These are phyloP conservation scores for Clytia hemisphaerica DNA, from an alignment of 30 jellyfish, hydroid and myxozoan genomes.

Conservation along the genomic window DNA sequence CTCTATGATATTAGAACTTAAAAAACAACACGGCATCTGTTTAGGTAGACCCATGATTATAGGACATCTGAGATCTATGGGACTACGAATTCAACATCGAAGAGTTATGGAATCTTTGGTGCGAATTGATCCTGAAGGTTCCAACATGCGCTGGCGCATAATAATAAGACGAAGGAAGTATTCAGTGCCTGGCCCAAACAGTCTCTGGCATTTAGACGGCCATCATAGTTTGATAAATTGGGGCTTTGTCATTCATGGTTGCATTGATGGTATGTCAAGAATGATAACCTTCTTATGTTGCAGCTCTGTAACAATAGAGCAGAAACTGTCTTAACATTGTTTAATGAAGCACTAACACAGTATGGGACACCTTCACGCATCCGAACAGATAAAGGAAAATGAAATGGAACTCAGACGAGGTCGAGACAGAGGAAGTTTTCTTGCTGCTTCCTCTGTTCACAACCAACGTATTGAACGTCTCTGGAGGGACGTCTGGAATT, in stretches of 20 bases:
- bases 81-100: conserved; percentile 24
- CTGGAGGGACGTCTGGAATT: conserved; percentile 30
- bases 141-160: conserved; percentile 30
- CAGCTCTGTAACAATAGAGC: conserved; percentile 36
- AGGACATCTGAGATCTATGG: conserved; percentile 22
- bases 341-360: conserved; percentile 10
- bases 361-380: conserved; percentile 20
- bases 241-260: conserved; percentile 61
- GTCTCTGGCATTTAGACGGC: conserved; percentile 54
- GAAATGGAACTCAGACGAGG: conserved; percentile 38
- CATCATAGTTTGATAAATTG: conserved; percentile 49
- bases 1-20: neutral
- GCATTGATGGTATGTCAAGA: conserved; percentile 55
- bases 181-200: conserved; percentile 45
- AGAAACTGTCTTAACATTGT: conserved; percentile 32
- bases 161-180: conserved; percentile 37
- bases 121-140: conserved; percentile 39
- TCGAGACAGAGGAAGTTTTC: conserved; percentile 16
- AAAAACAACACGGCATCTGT: conserved; percentile 17
- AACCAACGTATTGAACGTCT: conserved; percentile 16
- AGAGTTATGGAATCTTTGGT: conserved; percentile 31
- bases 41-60: conserved; percentile 27
- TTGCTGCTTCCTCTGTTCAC: no score
- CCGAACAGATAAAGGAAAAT: conserved; percentile 45
- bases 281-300: conserved; percentile 23